Conservation (phyloP, 2,888 invertebrate genomes). For the Nomada flava region DNA sequence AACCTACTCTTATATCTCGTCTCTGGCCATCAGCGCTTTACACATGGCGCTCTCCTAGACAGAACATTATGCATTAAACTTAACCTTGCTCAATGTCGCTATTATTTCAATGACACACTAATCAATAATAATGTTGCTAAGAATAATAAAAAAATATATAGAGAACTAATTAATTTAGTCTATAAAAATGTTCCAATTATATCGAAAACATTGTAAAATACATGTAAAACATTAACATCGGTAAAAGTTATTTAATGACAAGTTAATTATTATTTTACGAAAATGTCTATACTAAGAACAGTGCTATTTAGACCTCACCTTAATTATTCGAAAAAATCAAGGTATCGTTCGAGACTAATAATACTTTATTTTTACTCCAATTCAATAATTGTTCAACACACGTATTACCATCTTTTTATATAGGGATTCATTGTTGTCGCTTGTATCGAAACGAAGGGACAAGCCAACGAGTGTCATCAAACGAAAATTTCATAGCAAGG, state of each 20-base stretch:
- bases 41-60: slow-evolving; percentile 58
- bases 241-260: neutral
- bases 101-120: slow-evolving; percentile 3
- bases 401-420: slow-evolving; percentile 29
- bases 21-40: neutral
- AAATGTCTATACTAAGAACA: slow-evolving; percentile 62
- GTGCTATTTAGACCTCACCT: slow-evolving; percentile 43
- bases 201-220: neutral
- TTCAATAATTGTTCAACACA: neutral
- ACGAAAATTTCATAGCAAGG: slow-evolving; percentile 37
- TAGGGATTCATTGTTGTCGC: slow-evolving; percentile 46
- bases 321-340: slow-evolving; percentile 42
- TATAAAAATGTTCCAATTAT: neutral
- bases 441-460: slow-evolving; percentile 27
- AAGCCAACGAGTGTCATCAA: slow-evolving; percentile 31
- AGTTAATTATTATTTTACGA: slow-evolving; percentile 31
- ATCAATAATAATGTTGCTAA: slow-evolving; percentile 7
- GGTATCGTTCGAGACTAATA: slow-evolving; percentile 44
- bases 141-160: neutral
- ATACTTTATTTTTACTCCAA: neutral
- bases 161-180: neutral
- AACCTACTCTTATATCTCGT: too few relatives aligned
- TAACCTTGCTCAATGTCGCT: slow-evolving; percentile 25
- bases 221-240: neutral
- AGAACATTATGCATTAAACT: slow-evolving; percentile 39